Conservation (phyloP, 92 coral and sea anemone genomes). For the Porites rus region DNA sequence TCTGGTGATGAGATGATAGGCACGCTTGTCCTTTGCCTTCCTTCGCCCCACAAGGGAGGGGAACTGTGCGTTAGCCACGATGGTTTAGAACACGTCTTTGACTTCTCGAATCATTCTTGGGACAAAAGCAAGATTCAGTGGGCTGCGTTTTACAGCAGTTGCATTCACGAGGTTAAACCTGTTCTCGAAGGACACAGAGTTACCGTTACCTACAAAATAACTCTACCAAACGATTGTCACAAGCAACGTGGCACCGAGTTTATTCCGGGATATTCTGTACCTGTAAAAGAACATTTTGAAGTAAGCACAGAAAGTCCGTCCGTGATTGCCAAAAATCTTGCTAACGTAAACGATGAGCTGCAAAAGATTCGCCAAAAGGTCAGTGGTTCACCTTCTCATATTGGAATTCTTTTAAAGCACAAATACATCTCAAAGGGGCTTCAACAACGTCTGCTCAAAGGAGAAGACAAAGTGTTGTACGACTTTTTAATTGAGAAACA, state of each 20-base stretch:
- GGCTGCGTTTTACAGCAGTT: slow-evolving; percentile 73
- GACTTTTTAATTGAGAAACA: slow-evolving; percentile 58
- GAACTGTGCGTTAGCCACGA: slow-evolving; percentile 63
- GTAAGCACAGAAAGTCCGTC: slow-evolving; percentile 58
- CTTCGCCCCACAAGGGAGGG: slow-evolving; percentile 65
- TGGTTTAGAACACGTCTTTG: slow-evolving; percentile 61
- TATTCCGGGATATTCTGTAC: neutral
- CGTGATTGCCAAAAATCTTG: slow-evolving; percentile 38
- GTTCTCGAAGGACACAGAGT: slow-evolving; percentile 58
- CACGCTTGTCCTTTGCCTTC: slow-evolving; percentile 65
- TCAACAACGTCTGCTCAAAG: slow-evolving; percentile 64
- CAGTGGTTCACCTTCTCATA: slow-evolving; percentile 33
- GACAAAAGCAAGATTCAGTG: slow-evolving; percentile 47
- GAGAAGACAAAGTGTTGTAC: slow-evolving; percentile 65
- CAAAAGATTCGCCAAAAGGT: slow-evolving; percentile 26
- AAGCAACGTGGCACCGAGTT: neutral
- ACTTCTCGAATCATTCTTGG: slow-evolving; percentile 45
- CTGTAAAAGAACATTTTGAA: slow-evolving; percentile 61
- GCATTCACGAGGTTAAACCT: slow-evolving; percentile 71
- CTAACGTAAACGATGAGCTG: slow-evolving; percentile 54
- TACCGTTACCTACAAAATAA: slow-evolving; percentile 62
- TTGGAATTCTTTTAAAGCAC: slow-evolving; percentile 72
- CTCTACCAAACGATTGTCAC: neutral
- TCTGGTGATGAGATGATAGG: slow-evolving; percentile 64
- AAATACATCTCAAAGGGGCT: slow-evolving; percentile 61